A percentile compares a stretch with the other conserved stretches of the same genome.
These are phyloP conservation scores for Galemys pyrenaicus DNA, from an alignment of 2,113 vertebrate genomes.

Conservation along the genomic window DNA sequence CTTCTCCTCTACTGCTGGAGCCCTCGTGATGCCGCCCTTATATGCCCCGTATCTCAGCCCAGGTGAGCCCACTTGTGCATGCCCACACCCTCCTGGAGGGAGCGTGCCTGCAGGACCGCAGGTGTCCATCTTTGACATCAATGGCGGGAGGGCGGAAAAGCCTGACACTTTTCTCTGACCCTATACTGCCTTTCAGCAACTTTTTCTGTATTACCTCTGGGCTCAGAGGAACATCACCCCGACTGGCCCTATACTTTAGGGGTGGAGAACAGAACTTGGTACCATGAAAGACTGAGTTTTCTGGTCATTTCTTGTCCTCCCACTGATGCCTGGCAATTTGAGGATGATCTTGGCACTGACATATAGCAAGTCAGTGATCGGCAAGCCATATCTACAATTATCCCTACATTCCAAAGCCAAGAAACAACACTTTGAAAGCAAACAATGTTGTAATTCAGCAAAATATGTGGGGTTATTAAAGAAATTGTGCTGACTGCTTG, in stretches of 20 bases:
- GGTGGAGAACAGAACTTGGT: neutral
- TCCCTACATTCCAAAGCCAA: conserved; percentile 55
- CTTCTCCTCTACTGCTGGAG: too few species aligned
- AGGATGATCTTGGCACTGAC: neutral
- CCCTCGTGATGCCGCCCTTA: too few species aligned
- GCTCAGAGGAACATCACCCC: neutral
- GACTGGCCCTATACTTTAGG: neutral
- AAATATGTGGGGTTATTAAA: conserved; percentile 28
- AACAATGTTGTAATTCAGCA: conserved; percentile 55
- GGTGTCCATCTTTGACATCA: too few species aligned
- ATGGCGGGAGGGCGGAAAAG: too few species aligned
- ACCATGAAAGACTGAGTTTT: neutral
- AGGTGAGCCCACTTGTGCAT: too few species aligned
- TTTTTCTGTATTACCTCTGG: neutral
- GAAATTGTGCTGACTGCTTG: conserved; percentile 57
- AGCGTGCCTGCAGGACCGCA: too few species aligned
- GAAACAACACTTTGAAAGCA: conserved; percentile 64
- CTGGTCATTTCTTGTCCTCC: neutral
- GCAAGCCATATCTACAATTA: conserved; percentile 52
- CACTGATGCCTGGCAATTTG: conserved; percentile 36
- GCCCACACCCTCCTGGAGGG: too few species aligned
- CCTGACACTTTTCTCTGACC: too few species aligned
- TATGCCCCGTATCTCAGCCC: too few species aligned
- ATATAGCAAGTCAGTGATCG: conserved; percentile 12
- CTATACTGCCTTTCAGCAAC: neutral